Conservation (phyloP, 23 tunicate species). For the Halocynthia roretzi region DNA sequence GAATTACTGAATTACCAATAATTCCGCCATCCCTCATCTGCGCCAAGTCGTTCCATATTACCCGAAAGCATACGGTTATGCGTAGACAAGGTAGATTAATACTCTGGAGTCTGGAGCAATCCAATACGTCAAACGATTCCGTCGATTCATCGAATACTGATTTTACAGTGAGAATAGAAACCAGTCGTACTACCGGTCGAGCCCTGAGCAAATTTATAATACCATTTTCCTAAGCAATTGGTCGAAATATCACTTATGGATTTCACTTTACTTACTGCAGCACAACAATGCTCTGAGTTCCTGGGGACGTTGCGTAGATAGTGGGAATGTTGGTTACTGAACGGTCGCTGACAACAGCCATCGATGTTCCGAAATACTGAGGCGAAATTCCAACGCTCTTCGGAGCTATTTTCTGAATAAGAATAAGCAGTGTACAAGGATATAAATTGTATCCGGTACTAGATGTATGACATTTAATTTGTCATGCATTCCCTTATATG, state of each 20-base stretch:
- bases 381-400: background rate
- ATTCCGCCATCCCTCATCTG: background rate
- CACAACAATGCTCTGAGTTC: background rate
- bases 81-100: background rate
- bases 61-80: constrained; percentile 1
- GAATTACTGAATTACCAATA: background rate
- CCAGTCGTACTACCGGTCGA: constrained; percentile 14
- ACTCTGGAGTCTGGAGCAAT: constrained; percentile 4
- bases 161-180: background rate
- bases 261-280: constrained; percentile 10
- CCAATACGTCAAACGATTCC: background rate
- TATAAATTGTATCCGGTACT: too few relatives aligned
- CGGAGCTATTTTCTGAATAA: background rate
- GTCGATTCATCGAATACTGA: background rate
- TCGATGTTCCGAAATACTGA: constrained; percentile 26
- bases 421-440: too few relatives aligned
- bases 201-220: background rate
- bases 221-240: background rate
- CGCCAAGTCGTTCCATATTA: background rate
- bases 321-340: background rate
- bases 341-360: background rate
- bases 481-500: too few relatives aligned
- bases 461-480: too few relatives aligned
- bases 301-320: constrained; percentile 5
- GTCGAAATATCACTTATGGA: too few relatives aligned